Base-by-base conservation (phyloP, 2,888 invertebrate genomes). In the Eudasyphora cyanicolor region DNA sequence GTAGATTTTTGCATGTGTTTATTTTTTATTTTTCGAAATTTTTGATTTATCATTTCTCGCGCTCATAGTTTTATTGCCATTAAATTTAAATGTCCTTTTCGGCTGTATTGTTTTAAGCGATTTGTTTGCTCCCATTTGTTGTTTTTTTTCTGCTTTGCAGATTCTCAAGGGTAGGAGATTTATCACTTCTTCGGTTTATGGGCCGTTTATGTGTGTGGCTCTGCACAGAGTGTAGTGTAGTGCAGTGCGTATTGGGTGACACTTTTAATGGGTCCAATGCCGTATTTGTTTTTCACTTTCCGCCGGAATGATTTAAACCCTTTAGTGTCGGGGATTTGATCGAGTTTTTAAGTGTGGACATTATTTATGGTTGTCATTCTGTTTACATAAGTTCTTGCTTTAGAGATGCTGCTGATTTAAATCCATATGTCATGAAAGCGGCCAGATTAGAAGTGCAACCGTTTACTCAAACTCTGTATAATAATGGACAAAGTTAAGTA, bases 31-130 rank as follows among this genome's bases (percentile, higher is more conserved):
- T n/a, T 32, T 38, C 12, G 1, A 38, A n/a, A 8, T 24, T 38
- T 73, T 57, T 78, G 57, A 75, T 82, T 77, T 77, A 73, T 76
- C 62, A 6, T 3, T 38, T 5, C 51, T 60, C 67, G 35, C 29
- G 60, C 17, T 29, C n/a, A 24, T 70, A 45, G 57, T 73, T 60
- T 74, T 81, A 81, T 76, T 67, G 76, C 76, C 76, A 67, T 81
- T 73, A 76, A 81, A 73, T 76, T 81, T 71, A 73, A 76, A 81
- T 57, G 45, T 45, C 57, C 67, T 64, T 35, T 74, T 17, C 8
- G 67, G 32, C 14, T 75, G 70, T 74, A 82, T 73, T 73, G 73
- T 82, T 77, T 74, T 69, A 67, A 77, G 57, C 73, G 7, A 57
- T 73, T 62, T 62, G 19, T 21, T 54, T 62, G 19, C 32, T 54